Evolutionary conservation across 2,888 invertebrate species (phyloP).

Genomic region (Augiades crinisus): DNA sequence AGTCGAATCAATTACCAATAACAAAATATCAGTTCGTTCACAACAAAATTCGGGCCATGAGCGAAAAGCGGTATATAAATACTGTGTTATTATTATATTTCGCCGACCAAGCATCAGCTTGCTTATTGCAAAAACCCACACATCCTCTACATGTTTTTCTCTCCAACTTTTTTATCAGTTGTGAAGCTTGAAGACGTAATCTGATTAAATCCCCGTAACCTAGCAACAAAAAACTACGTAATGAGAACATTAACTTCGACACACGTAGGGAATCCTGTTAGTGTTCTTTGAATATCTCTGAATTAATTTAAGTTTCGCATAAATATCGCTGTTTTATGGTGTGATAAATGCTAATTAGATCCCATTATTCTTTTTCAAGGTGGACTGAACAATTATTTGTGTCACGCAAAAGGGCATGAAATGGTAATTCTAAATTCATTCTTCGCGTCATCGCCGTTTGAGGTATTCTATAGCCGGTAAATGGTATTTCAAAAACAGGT

Average conservation of each 20-base stretch:
- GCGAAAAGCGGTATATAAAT: too few species aligned
- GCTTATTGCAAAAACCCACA: slow-evolving; percentile 55
- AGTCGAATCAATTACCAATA: too few species aligned
- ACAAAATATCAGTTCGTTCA: too few species aligned
- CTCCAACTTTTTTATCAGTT: slow-evolving; percentile 41
- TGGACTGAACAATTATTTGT: slow-evolving; percentile 1
- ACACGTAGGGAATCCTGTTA: neutral
- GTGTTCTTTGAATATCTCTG: neutral
- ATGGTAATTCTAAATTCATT: too few species aligned
- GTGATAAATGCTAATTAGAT: slow-evolving; percentile 17
- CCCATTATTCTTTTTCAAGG: slow-evolving; percentile 16
- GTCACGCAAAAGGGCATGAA: slow-evolving; percentile 8
- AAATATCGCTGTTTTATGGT: slow-evolving; percentile 13
- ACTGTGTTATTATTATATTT: too few species aligned
- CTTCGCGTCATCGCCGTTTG: too few species aligned
- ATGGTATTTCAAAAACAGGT: too few species aligned
- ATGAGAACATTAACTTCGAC: slow-evolving; percentile 55
- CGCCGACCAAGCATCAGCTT: too few species aligned
- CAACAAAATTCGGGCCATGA: too few species aligned
- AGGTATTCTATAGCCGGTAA: neutral
- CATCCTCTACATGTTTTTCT: slow-evolving; percentile 47
- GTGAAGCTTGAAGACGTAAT: slow-evolving; percentile 35
- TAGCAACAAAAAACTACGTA: slow-evolving; percentile 51
- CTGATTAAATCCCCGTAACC: slow-evolving; percentile 49
- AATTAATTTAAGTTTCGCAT: slow-evolving; percentile 3